Conservation (phyloP, 2,113 vertebrate species). For the Cyphomyrus discorhynchus region DNA sequence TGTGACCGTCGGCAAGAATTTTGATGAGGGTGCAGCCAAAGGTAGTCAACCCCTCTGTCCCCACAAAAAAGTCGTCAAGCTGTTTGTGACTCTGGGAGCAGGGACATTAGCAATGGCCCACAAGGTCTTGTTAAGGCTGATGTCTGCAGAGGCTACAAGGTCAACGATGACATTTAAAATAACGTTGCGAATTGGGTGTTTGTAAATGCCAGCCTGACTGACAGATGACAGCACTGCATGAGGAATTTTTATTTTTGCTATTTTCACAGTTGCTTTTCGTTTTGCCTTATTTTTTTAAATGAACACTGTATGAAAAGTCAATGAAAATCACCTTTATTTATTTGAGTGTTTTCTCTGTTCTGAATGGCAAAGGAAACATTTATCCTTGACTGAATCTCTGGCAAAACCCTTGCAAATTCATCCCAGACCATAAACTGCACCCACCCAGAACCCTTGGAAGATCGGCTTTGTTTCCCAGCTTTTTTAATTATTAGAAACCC, state of each 20-base stretch:
- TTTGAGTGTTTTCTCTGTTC: background rate
- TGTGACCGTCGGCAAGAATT: background rate
- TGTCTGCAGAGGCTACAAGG: slow-evolving; percentile 24
- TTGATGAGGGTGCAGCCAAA: background rate
- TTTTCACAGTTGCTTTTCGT: background rate
- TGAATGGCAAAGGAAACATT: background rate
- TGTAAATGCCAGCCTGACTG: background rate
- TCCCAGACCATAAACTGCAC: background rate
- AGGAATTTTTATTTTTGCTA: background rate
- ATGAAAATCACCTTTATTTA: background rate
- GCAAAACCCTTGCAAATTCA: background rate
- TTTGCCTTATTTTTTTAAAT: background rate
- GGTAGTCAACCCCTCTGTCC: background rate
- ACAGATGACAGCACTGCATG: background rate
- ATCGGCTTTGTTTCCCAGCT: background rate
- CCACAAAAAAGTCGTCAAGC: background rate
- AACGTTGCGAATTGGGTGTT: background rate
- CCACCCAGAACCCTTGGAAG: background rate
- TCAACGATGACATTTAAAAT: slow-evolving; percentile 13
- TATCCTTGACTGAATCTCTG: background rate
- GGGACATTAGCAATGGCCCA: slow-evolving; percentile 12
- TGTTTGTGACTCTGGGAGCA: background rate
- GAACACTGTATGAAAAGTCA: background rate
- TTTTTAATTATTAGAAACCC: background rate
- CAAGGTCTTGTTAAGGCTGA: slow-evolving; percentile 33